These are phyloP conservation scores for Itoplectis maculator DNA, from an alignment of 2,888 invertebrate genomes.

Conservation along the genomic window DNA sequence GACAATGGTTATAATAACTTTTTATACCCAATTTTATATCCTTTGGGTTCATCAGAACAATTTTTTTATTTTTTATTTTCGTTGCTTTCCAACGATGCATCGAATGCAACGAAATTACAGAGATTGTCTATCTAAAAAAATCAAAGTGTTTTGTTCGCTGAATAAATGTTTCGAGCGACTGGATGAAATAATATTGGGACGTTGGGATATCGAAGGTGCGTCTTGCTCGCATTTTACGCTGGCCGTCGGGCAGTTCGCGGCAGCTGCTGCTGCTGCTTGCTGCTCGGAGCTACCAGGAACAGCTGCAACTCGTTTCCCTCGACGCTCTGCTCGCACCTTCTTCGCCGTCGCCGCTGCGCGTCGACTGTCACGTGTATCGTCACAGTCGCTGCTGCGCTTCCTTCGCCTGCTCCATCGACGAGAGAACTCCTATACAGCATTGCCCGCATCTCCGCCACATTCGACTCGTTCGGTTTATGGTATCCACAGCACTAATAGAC, in stretches of 20 bases:
- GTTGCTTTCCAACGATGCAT: too few species aligned
- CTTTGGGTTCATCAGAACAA: too few species aligned
- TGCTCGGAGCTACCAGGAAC: slow-evolving; percentile 51
- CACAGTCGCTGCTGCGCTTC: slow-evolving; percentile 16
- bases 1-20: too few species aligned
- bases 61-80: too few species aligned
- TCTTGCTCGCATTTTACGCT: slow-evolving; percentile 30
- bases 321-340: slow-evolving; percentile 30
- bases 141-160: neutral
- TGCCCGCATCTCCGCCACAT: slow-evolving; percentile 15
- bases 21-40: too few species aligned
- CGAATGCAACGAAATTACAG: too few species aligned
- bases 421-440: neutral
- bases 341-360: too few species aligned
- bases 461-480: too few species aligned
- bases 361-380: slow-evolving; percentile 24
- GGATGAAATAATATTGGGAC: slow-evolving; percentile 12
- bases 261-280: slow-evolving; percentile 60
- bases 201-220: slow-evolving; percentile 46
- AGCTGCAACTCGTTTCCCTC: slow-evolving; percentile 64
- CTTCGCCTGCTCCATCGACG: slow-evolving; percentile 20
- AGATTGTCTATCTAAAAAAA: too few species aligned
- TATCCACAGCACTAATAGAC: too few species aligned
- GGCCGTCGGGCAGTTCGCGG: slow-evolving; percentile 46
- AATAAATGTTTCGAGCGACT: neutral